Percentiles rank a stretch among this genome's conserved stretches.
phyloP scores from a whole-genome alignment of 2,888 invertebrate genomes.

The Heliconius cydno region DNA sequence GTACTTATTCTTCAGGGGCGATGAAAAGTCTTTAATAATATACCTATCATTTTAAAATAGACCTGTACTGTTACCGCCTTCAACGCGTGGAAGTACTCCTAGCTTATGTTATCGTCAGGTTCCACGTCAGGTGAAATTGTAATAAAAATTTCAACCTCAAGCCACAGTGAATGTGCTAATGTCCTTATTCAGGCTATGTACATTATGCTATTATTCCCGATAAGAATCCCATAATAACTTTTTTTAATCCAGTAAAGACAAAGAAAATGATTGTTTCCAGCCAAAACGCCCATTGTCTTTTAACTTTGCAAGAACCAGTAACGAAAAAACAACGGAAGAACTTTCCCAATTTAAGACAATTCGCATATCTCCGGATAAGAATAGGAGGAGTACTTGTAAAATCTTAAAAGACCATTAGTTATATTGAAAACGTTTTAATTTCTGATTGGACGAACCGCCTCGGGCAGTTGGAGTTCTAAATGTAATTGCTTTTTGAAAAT shows the following conservation, averaged over 20 bases:
- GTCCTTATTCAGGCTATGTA: too few species aligned
- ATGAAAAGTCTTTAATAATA: too few species aligned
- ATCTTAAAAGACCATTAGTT: conserved; percentile 57
- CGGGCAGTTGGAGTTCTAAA: conserved; percentile 52
- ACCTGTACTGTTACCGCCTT: too few species aligned
- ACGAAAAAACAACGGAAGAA: conserved; percentile 44
- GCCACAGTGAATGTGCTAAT: too few species aligned
- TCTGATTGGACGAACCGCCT: conserved; percentile 50
- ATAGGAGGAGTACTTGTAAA: conserved; percentile 52
- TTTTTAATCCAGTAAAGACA: neutral
- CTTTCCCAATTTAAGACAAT: conserved; percentile 55
- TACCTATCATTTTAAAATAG: too few species aligned
- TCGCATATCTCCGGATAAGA: conserved; percentile 48
- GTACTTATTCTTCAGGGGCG: too few species aligned
- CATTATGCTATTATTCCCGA: too few species aligned
- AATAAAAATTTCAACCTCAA: too few species aligned
- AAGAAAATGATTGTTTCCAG: neutral
- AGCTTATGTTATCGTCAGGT: too few species aligned
- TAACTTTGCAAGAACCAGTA: conserved; percentile 16
- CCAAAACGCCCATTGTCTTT: neutral
- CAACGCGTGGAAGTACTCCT: too few species aligned
- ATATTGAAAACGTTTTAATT: conserved; percentile 57
- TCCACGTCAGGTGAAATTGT: too few species aligned
- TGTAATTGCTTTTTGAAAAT: conserved; percentile 57
- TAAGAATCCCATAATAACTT: too few species aligned